Percentiles rank a stretch among this genome's conserved stretches.
phyloP scores from a whole-genome alignment of 2,797 vertebrate genomes.

The Thunnus albacares region DNA sequence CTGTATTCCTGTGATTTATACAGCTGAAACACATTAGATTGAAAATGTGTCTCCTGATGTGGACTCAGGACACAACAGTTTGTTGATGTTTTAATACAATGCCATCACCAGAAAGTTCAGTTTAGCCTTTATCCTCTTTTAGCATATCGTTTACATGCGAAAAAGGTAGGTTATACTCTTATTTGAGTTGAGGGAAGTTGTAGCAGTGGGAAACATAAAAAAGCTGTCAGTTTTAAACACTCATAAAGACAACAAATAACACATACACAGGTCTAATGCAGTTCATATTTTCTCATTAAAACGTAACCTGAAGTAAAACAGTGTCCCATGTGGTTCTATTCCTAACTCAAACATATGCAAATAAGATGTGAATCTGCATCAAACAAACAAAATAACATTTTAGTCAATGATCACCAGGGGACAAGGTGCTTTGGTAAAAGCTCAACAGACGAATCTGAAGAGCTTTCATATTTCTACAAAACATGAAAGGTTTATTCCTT shows the following conservation, averaged over 20 bases:
- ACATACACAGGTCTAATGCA: conserved; percentile 53
- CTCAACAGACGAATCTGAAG: conserved; percentile 31
- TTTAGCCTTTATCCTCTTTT: conserved; percentile 8
- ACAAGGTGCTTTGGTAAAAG: no score
- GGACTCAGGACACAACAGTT: not conserved
- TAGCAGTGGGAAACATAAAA: conserved; percentile 41
- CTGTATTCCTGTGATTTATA: not conserved
- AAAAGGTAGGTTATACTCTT: conserved; percentile 60
- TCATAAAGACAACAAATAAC: conserved; percentile 67
- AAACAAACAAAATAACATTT: conserved; percentile 71
- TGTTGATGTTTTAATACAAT: not conserved
- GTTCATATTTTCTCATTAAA: conserved; percentile 81
- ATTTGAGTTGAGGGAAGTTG: conserved; percentile 53
- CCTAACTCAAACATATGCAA: conserved; percentile 78
- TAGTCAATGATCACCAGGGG: conserved; percentile 25
- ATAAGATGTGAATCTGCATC: conserved; percentile 69
- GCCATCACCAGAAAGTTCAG: conserved; percentile 17
- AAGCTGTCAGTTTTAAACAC: conserved; percentile 60
- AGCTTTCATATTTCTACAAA: conserved; percentile 30
- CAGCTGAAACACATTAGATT: not conserved
- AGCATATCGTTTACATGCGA: conserved; percentile 26
- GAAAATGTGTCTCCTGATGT: not conserved
- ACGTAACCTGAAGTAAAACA: conserved; percentile 80
- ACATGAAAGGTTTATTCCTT: conserved; percentile 44
- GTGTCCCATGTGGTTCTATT: conserved; percentile 63